Percentiles rank a stretch among this genome's conserved stretches.
These are phyloP conservation scores for Morbakka virulenta DNA, from an alignment of 30 jellyfish, hydroid and myxozoan genomes.

Conservation along the genomic window DNA sequence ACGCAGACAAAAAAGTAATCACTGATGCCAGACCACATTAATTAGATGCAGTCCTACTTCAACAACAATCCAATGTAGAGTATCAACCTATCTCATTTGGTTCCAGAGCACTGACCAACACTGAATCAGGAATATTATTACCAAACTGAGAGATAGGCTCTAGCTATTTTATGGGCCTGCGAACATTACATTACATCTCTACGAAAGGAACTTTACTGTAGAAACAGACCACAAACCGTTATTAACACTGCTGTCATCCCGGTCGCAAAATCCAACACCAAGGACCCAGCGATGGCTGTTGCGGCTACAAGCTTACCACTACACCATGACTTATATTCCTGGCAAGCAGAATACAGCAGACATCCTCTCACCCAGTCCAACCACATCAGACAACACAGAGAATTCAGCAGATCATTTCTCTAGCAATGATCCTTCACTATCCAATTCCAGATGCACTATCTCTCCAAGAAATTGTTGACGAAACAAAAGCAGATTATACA, in stretches of 20 bases:
- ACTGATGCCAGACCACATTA: constrained; percentile 31
- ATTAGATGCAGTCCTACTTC: constrained; percentile 47
- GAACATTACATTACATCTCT: constrained; percentile 27
- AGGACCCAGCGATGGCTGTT: constrained; percentile 43
- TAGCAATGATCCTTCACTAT: neutral
- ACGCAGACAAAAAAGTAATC: constrained; percentile 1
- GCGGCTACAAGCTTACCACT: constrained; percentile 24
- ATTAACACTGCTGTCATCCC: constrained; percentile 11
- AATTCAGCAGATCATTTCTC: constrained; percentile 5
- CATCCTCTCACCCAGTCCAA: constrained; percentile 22
- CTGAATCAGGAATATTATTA: constrained; percentile 10
- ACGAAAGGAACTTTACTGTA: constrained; percentile 21
- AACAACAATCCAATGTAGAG: constrained; percentile 7
- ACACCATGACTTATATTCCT: constrained; percentile 15
- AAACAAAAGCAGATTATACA: constrained; percentile 3
- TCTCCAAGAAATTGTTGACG: no score
- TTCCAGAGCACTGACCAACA: constrained; percentile 11
- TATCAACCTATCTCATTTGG: constrained; percentile 29
- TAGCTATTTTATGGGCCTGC: constrained; percentile 15
- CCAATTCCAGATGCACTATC: constrained; percentile 17
- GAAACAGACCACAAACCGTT: constrained; percentile 53
- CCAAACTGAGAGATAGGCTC: constrained; percentile 41
- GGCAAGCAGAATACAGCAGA: constrained; percentile 46
- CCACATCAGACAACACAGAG: no score
- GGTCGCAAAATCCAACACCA: constrained; percentile 37